Percentiles rank a stretch among this genome's conserved stretches.
Evolutionary conservation across 2,113 vertebrate genomes (phyloP).

Genomic region (Delphinus delphis): DNA sequence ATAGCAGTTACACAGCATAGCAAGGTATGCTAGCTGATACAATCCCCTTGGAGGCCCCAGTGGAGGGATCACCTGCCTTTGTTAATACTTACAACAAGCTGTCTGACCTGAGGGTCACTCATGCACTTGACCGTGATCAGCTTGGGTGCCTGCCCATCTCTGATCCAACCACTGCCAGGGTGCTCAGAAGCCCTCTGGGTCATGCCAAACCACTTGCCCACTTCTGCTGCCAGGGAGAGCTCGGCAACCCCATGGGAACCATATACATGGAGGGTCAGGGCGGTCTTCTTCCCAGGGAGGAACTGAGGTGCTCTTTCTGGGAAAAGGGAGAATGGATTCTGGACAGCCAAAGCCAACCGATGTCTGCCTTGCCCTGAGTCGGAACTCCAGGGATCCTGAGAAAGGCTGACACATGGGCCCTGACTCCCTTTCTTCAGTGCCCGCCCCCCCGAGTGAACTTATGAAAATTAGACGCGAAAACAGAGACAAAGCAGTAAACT

Average conservation of each 20-base stretch:
- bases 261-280: fast-evolving
- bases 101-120: background rate
- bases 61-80: fast-evolving
- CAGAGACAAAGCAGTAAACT: background rate
- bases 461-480: background rate
- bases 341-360: no score
- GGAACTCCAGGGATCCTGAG: no score
- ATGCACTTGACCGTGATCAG: background rate
- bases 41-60: background rate
- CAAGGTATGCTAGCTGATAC: background rate
- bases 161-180: fast-evolving
- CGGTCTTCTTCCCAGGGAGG: background rate
- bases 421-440: background rate
- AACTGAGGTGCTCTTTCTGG: background rate
- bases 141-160: background rate
- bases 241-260: fast-evolving
- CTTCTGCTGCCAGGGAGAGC: background rate
- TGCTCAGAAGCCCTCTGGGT: background rate
- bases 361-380: fast-evolving
- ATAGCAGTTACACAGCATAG: fast-evolving
- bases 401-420: background rate
- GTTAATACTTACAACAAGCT: no score
- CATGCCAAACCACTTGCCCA: no score
- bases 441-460: background rate
- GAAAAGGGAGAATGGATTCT: background rate